Base-by-base conservation (phyloP, 2,888 invertebrate genomes). In the Palloptera scutellata region DNA sequence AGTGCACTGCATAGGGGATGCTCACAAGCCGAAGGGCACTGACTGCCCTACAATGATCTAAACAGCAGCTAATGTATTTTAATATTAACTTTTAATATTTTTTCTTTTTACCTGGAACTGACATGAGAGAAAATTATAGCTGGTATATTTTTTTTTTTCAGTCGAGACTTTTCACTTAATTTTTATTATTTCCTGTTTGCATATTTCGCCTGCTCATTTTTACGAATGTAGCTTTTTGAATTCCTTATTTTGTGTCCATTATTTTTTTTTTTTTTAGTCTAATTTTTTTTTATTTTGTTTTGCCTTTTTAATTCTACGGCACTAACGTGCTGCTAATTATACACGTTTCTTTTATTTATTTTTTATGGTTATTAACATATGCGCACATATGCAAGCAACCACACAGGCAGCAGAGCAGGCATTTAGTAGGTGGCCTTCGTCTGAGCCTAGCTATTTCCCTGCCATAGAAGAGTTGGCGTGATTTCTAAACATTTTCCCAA, bases 31-130 rank as follows among this genome's bases (percentile, higher is more conserved):
- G 9, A 13, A 55, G 54, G 12, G 19, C 54, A 1, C 17, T 10
- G 41, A 13, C 12, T 48, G 30, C n/a, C n/a, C n/a, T 30, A 1
- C 20, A 11, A 12, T 8, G 10, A 41, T 1, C 41, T 41, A 40
- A 20, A 19, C 4, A 43, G 19, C 20, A 45, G 45, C 17, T 64
- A 51, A 53, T 53, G 52, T 53, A 42, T 59, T 59, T 59, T 42
- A 64, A 64, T 64, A 64, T 64, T 64, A 51, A 64, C 59, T 41
- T 58, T 58, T 58, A 64, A 17, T 48, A n/a, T 48, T n/a, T 48
- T n/a, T 15, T n/a, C 8, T 48, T 48, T 48, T 48, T 12, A 12
- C 8, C 10, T 12, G 9, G 45, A 30, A 30, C 30, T 4, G 30
- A 30, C 3, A 4, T 4, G 6, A 6, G 6, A 30, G 6, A 30